Evolutionary conservation across 2,888 invertebrate species (phyloP).

Genomic region (Coremacera marginata): DNA sequence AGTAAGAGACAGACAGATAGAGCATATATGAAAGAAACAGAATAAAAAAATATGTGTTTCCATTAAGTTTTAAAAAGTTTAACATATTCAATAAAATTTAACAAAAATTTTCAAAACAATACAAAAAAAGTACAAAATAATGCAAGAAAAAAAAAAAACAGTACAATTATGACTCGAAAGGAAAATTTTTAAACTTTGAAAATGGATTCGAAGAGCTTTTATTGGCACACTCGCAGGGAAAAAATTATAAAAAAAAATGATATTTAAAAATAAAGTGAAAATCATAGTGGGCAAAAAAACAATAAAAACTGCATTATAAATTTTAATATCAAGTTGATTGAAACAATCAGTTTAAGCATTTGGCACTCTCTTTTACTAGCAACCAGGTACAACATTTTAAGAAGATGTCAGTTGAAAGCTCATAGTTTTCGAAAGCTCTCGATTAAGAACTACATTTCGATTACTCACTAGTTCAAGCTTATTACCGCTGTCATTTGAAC

Average conservation of each 20-base stretch:
- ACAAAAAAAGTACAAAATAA: background rate
- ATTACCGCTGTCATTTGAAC: too few species aligned
- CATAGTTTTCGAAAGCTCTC: too few species aligned
- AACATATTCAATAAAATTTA: background rate
- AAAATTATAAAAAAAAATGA: slow-evolving; percentile 31
- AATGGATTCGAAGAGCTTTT: background rate
- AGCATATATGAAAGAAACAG: slow-evolving; percentile 31
- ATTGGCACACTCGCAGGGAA: slow-evolving; percentile 60
- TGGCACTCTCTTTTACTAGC: background rate
- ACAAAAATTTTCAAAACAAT: slow-evolving; percentile 6
- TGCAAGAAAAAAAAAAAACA: background rate
- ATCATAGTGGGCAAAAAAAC: too few species aligned
- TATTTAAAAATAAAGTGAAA: background rate
- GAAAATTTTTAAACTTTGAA: background rate
- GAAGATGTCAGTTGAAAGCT: background rate
- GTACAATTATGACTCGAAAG: background rate
- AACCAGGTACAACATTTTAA: background rate
- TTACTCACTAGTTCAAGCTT: too few species aligned
- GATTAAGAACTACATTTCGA: too few species aligned
- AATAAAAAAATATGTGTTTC: slow-evolving; percentile 8
- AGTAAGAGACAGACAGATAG: slow-evolving; percentile 1
- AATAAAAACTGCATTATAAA: background rate
- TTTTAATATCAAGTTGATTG: too few species aligned
- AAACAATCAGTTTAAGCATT: background rate
- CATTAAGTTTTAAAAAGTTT: slow-evolving; percentile 10